A percentile compares a stretch with the other conserved stretches of the same genome.
phyloP scores from a whole-genome alignment of 2,113 vertebrate species.

The Festucalex cinctus region DNA sequence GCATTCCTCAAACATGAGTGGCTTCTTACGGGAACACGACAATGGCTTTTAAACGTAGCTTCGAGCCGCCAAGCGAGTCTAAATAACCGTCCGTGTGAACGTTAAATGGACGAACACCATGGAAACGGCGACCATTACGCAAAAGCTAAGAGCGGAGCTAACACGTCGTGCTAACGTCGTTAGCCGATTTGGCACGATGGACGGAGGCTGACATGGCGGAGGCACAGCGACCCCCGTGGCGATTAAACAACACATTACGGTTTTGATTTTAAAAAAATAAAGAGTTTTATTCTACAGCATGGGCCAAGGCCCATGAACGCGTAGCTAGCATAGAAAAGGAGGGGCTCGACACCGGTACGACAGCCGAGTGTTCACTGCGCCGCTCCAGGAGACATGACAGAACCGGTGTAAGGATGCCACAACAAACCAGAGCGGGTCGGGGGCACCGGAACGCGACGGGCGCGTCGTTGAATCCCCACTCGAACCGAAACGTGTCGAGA shows the following conservation, averaged over 20 bases:
- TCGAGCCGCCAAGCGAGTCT: background rate
- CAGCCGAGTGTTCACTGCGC: constrained; percentile 43
- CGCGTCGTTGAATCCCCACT: background rate
- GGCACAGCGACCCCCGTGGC: background rate
- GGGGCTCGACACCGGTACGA: constrained; percentile 69
- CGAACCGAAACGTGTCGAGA: background rate
- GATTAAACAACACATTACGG: background rate
- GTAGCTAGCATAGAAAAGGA: constrained; percentile 55
- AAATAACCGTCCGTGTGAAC: background rate
- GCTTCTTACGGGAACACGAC: background rate
- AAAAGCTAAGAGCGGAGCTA: constrained; percentile 16
- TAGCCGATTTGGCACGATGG: constrained; percentile 27
- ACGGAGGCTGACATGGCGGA: constrained; percentile 17
- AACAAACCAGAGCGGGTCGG: background rate
- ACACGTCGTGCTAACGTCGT: constrained; percentile 37
- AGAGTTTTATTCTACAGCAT: background rate
- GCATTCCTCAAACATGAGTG: background rate
- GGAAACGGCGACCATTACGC: constrained; percentile 55
- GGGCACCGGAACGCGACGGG: background rate
- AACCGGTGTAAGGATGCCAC: constrained; percentile 63
- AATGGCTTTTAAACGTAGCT: background rate
- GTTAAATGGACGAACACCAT: constrained; percentile 31
- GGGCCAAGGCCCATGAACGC: background rate
- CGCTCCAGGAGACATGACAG: constrained; percentile 66
- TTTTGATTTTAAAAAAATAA: background rate